These are phyloP conservation scores for Mystacornis crossleyi DNA, from an alignment of 2,113 vertebrate species.

Conservation along the genomic window DNA sequence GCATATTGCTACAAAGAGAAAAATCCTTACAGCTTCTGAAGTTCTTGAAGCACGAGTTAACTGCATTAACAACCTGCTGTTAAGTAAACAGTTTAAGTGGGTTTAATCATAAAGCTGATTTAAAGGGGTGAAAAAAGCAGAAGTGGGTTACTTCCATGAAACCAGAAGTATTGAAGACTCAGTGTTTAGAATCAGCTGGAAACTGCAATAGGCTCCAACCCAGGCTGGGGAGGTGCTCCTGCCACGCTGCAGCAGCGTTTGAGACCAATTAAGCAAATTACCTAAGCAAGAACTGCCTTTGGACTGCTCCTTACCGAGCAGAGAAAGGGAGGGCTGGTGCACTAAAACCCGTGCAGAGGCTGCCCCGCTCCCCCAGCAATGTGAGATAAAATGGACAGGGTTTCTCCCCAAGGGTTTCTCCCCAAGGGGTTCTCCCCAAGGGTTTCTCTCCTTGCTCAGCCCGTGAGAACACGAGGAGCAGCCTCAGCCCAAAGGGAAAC, in stretches of 20 bases:
- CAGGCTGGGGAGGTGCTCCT: background rate
- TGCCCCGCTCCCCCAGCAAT: background rate
- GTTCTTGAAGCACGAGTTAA: background rate
- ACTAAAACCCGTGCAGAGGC: background rate
- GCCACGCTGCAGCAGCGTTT: background rate
- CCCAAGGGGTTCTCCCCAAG: too few relatives aligned
- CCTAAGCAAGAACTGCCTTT: background rate
- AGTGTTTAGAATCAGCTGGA: background rate
- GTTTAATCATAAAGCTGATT: slow-evolving; percentile 15
- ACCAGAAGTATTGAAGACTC: background rate
- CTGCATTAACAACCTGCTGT: slow-evolving; percentile 2
- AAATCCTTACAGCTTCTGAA: background rate
- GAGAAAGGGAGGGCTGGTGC: background rate
- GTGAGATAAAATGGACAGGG: background rate
- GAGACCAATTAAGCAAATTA: background rate
- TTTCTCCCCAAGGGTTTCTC: too few relatives aligned
- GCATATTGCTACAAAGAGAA: background rate
- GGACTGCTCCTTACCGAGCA: background rate
- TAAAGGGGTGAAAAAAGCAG: background rate
- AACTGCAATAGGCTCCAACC: background rate
- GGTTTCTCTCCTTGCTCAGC: background rate
- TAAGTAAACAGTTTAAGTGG: background rate
- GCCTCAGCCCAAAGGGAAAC: background rate
- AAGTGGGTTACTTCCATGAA: background rate
- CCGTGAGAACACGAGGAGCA: background rate